Base-by-base conservation (phyloP, 2,797 vertebrate genomes). In the Arrhamphus sclerolepis region DNA sequence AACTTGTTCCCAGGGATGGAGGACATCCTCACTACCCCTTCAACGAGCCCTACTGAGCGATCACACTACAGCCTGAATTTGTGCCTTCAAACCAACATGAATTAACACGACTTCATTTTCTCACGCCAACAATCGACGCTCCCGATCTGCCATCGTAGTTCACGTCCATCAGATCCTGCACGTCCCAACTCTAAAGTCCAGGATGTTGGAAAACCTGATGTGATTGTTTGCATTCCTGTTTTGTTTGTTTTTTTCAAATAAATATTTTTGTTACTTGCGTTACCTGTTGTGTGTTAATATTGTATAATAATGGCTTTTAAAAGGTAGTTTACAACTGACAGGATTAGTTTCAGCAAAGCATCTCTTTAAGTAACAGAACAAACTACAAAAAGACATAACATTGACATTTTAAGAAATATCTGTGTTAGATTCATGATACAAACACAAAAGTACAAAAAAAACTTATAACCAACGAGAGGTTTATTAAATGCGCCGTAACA, bases 1-100 rank as follows among this genome's bases (percentile, higher is more conserved):
- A 97, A 66, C 78, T 62, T 2, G 92, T 98, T 54, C 89, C 94
- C 9, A 93, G 97, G 82, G 98, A 99, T 81, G 95, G 95, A 41
- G 94, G 90, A 84, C 97, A 98, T 84, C 94, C 94, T 49, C 40
- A 93, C 70, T 99, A 98, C 70, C 98, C 97, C 9, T 99, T 99
- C 87, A 96, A 92, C 65, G 96, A 97, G 21, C 94, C 95, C 1
- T 98, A 97, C 87, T 99, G 91, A 94, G 21, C 16, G 47, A 56
- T 28, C 7, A 0, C 54, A 20, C 41, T 65, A 18, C 43, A 65
- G 21, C 62, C 64, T 53, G 64, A 78, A 72, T 73, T 21, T 84
- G 89, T 93, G 91, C 92, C 92, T 92, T 92, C 34, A 72, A 80
- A 60, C 43, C 46, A 47, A 63, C 53, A n/a, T n/a, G n/a, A n/a